Evolutionary conservation across 2,797 vertebrate genomes (phyloP).

Genomic region (Glyptemys insculpta): DNA sequence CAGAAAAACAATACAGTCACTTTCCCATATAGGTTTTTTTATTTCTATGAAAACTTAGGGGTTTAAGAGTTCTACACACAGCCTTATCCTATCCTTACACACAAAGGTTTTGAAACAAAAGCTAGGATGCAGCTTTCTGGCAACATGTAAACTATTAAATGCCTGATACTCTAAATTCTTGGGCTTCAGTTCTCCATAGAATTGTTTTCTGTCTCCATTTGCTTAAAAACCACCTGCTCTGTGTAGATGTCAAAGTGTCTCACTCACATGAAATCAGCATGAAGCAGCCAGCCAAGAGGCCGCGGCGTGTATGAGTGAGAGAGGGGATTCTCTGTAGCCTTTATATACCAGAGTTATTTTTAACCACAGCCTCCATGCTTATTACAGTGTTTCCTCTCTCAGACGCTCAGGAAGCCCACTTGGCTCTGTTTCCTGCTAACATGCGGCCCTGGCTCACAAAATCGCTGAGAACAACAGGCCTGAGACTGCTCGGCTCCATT

Average conservation of each 20-base stretch:
- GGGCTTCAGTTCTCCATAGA: fast-evolving
- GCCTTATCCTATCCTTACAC: fast-evolving
- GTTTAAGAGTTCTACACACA: background rate
- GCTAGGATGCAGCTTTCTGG: background rate
- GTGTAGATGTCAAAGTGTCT: background rate
- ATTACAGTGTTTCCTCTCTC: constrained; percentile 93
- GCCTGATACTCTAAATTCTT: background rate
- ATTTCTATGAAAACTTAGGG: background rate
- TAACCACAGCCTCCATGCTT: constrained; percentile 92
- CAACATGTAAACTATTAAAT: fast-evolving
- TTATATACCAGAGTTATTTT: constrained; percentile 99
- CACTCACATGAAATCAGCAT: background rate
- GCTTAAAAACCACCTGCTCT: constrained; percentile 66
- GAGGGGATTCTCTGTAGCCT: constrained; percentile 86
- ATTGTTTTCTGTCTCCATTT: background rate
- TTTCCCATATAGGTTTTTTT: background rate
- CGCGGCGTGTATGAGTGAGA: constrained; percentile 78
- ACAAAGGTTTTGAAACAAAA: fast-evolving
- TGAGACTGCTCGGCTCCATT: constrained; percentile 85
- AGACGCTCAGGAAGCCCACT: constrained; percentile 93
- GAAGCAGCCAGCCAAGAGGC: constrained; percentile 61
- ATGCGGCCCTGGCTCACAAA: constrained; percentile 87
- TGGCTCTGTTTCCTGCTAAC: constrained; percentile 95
- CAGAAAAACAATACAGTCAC: background rate
- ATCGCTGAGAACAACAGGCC: constrained; percentile 91